Evolutionary conservation across 1,140 invertebrate genomes (phyloP).

Genomic region (Anoplolepis gracilipes): DNA sequence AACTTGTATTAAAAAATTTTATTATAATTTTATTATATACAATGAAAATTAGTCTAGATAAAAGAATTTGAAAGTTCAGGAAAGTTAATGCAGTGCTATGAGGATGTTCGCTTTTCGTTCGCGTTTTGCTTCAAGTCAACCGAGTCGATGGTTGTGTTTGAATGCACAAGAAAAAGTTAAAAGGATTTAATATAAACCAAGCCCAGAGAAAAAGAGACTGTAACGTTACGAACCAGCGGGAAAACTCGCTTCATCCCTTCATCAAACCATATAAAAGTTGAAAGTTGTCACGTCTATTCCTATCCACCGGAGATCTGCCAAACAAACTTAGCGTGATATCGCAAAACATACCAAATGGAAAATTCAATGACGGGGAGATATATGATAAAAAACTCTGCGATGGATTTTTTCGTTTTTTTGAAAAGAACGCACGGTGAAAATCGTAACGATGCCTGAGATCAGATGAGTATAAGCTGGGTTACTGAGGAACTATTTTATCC

Average conservation of each 20-base stretch:
- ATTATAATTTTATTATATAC: background rate
- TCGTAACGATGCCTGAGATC: conserved; percentile 10
- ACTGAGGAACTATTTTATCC: background rate
- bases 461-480: background rate
- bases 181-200: background rate
- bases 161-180: conserved; percentile 17
- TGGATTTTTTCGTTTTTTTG: conserved; percentile 27
- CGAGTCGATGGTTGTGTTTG: background rate
- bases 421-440: conserved; percentile 3
- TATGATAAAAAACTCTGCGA: conserved; percentile 16
- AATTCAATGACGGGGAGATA: conserved; percentile 28
- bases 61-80: background rate
- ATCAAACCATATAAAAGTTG: conserved; percentile 31
- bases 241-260: conserved; percentile 24
- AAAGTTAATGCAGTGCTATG: conserved; percentile 2
- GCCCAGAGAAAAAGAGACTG: background rate
- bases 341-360: conserved; percentile 41
- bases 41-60: background rate
- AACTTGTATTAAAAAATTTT: conserved; percentile 12
- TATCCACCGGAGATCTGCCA: background rate
- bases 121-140: background rate
- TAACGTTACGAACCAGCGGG: background rate
- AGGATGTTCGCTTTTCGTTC: background rate
- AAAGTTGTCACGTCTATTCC: conserved; percentile 46
- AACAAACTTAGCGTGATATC: conserved; percentile 41